phyloP scores from a whole-genome alignment of 92 coral and sea anemone species.

The Bergia puertoricense region DNA sequence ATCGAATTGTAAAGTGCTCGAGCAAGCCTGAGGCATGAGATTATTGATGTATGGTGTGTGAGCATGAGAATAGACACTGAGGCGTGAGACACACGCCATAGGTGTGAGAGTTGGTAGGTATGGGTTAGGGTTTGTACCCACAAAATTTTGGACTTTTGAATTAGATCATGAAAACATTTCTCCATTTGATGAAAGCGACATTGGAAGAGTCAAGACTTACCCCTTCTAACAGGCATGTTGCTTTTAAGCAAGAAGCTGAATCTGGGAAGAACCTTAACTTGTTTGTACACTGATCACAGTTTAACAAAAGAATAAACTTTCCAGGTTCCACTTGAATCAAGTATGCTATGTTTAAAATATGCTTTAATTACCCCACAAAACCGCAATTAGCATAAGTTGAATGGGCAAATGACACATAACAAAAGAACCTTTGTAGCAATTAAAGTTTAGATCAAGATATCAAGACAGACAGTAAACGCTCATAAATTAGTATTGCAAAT shows the following conservation, averaged over 20 bases:
- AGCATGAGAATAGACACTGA: no score
- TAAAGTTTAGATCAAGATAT: background rate
- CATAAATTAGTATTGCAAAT: background rate
- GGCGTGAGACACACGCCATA: no score
- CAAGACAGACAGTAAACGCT: background rate
- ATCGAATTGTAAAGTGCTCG: no score
- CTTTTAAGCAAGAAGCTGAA: background rate
- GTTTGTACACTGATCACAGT: background rate
- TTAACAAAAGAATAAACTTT: no score
- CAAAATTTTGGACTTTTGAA: no score
- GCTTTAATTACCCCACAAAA: background rate
- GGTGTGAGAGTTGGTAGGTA: no score
- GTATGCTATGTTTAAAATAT: background rate
- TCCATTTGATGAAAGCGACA: no score
- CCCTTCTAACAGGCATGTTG: background rate
- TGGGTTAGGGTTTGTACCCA: no score
- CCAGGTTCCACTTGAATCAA: background rate
- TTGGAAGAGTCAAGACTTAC: no score
- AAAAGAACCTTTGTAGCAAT: slow-evolving; percentile 1
- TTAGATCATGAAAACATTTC: no score
- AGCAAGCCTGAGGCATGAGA: no score
- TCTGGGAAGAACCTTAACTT: background rate
- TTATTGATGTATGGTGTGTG: no score
- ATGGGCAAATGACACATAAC: background rate
- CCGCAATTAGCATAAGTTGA: slow-evolving; percentile 20